phyloP scores from a whole-genome alignment of 2,797 vertebrate species.

The Poecile montanus region DNA sequence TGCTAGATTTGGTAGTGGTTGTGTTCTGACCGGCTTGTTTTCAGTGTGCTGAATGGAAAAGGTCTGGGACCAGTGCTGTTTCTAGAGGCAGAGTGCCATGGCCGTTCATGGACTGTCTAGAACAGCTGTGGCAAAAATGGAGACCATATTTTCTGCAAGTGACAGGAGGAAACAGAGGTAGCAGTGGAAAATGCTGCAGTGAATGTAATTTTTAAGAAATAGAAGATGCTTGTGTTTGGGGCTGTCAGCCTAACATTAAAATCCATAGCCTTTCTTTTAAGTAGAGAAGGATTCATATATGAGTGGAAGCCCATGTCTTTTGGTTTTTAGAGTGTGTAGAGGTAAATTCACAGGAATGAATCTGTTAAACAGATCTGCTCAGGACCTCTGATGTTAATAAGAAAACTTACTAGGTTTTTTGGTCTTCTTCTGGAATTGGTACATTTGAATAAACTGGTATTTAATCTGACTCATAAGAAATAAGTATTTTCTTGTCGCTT shows the following conservation, averaged over 20 bases:
- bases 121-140: rapidly evolving
- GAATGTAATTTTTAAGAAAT: neutral
- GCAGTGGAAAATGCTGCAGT: neutral
- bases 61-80: neutral
- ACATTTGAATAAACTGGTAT: neutral
- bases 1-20: neutral
- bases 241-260: neutral
- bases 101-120: neutral
- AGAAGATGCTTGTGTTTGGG: neutral
- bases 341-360: neutral
- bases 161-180: neutral
- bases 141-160: neutral
- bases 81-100: neutral
- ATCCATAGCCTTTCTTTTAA: neutral
- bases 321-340: neutral
- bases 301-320: neutral
- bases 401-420: neutral
- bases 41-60: neutral
- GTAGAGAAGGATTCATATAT: neutral
- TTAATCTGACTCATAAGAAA: neutral
- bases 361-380: neutral
- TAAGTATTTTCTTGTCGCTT: neutral
- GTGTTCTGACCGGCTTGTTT: neutral
- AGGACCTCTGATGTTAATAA: neutral
- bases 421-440: neutral